Conservation (phyloP, 35 echinoderm and acorn worm species). For the Strongylocentrotus purpuratus region DNA sequence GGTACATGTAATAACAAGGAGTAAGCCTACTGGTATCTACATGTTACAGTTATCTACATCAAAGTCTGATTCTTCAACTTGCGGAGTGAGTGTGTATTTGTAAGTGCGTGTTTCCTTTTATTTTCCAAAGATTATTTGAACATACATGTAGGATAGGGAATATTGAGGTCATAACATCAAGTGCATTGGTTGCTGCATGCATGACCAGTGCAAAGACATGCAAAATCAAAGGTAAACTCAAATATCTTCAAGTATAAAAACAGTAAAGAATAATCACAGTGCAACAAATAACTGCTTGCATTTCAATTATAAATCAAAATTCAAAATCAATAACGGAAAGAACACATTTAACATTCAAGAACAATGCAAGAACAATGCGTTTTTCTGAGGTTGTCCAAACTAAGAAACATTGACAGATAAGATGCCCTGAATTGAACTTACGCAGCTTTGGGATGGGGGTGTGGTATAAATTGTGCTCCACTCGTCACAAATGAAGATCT, state of each 20-base stretch:
- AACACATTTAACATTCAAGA: slow-evolving; percentile 23
- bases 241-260: neutral
- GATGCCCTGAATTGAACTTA: slow-evolving; percentile 81
- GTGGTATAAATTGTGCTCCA: slow-evolving; percentile 94
- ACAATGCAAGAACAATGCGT: slow-evolving; percentile 37
- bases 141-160: too few species aligned
- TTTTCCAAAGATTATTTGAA: too few species aligned
- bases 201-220: slow-evolving; percentile 23
- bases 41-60: too few species aligned
- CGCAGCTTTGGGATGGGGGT: slow-evolving; percentile 95
- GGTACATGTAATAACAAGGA: too few species aligned
- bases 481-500: slow-evolving; percentile 95
- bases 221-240: slow-evolving; percentile 9
- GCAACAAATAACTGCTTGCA: slow-evolving; percentile 32
- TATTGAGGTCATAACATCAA: neutral
- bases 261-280: slow-evolving; percentile 23
- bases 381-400: slow-evolving; percentile 5
- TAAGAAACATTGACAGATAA: slow-evolving; percentile 37
- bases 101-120: too few species aligned
- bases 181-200: slow-evolving; percentile 31
- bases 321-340: neutral
- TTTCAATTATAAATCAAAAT: neutral
- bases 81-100: neutral
- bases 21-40: too few species aligned
- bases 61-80: too few species aligned